phyloP scores from a whole-genome alignment of 2,113 vertebrate species.

The Catharus minimus region DNA sequence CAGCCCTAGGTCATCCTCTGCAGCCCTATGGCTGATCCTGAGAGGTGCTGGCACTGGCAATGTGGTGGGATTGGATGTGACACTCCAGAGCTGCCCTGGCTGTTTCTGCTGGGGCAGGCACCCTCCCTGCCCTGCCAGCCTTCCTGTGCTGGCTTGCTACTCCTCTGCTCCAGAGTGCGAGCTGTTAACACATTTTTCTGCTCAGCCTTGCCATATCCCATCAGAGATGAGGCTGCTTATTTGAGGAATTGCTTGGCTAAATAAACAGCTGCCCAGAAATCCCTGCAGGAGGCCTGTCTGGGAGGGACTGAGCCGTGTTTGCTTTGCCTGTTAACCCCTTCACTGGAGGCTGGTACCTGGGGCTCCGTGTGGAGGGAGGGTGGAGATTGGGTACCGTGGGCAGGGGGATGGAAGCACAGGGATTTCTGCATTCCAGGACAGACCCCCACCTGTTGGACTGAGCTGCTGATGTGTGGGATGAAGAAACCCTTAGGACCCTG shows the following conservation, averaged over 20 bases:
- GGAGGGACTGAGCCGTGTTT: not conserved
- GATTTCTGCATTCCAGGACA: not conserved
- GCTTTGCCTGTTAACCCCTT: slow-evolving; percentile 20
- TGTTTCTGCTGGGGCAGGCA: not conserved
- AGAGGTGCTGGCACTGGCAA: not conserved
- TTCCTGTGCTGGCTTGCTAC: accelerated
- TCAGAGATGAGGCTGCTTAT: not conserved
- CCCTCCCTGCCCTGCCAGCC: not conserved
- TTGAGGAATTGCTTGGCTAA: slow-evolving; percentile 32
- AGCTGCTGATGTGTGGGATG: not conserved
- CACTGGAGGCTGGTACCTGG: accelerated
- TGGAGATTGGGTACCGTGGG: not conserved
- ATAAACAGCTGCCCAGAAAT: slow-evolving; percentile 21
- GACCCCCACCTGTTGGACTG: not conserved
- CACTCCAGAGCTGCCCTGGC: not conserved
- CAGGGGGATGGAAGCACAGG: not conserved
- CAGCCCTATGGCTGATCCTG: not conserved
- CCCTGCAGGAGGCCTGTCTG: not conserved
- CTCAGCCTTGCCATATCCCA: slow-evolving; percentile 28
- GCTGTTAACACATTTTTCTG: not conserved
- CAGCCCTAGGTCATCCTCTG: not conserved
- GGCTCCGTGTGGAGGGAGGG: accelerated
- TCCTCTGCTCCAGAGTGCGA: not conserved
- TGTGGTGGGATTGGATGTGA: not conserved
- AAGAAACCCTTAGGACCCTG: not conserved